A percentile compares a stretch with the other conserved stretches of the same genome.
phyloP scores from a whole-genome alignment of 1,140 invertebrate species.

The Sarcophaga bullata region DNA sequence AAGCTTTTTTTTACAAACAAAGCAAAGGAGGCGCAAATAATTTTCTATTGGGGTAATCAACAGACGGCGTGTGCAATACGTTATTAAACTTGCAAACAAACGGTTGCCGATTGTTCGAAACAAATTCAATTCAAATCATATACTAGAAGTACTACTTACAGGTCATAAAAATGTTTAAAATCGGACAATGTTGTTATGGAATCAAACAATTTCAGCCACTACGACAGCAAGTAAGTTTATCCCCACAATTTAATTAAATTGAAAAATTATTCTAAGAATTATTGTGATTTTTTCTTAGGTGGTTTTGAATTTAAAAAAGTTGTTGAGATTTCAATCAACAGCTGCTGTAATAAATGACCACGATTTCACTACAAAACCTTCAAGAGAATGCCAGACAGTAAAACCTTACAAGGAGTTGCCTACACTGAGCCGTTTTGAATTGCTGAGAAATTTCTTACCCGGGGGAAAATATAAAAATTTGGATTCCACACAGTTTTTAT shows the following conservation, averaged over 20 bases:
- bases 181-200: not conserved
- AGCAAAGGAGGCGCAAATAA: too few species aligned
- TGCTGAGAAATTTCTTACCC: constrained; percentile 55
- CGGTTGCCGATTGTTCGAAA: too few species aligned
- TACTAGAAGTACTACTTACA: too few species aligned
- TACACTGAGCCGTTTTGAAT: constrained; percentile 50
- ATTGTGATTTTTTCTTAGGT: not conserved
- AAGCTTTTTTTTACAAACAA: too few species aligned
- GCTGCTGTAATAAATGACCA: not conserved
- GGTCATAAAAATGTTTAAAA: not conserved
- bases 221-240: not conserved
- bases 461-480: constrained; percentile 51
- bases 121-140: too few species aligned
- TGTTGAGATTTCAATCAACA: not conserved
- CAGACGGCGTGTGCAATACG: too few species aligned
- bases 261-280: not conserved
- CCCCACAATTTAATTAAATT: not conserved
- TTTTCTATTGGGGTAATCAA: too few species aligned
- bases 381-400: constrained; percentile 42
- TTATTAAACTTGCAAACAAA: too few species aligned
- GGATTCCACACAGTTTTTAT: constrained; percentile 24
- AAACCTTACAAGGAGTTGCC: constrained; percentile 56
- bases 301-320: not conserved
- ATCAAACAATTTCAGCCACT: not conserved
- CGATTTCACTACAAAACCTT: not conserved